Evolutionary conservation across 2,113 vertebrate species (phyloP).

Genomic region (Nesoenas mayeri): DNA sequence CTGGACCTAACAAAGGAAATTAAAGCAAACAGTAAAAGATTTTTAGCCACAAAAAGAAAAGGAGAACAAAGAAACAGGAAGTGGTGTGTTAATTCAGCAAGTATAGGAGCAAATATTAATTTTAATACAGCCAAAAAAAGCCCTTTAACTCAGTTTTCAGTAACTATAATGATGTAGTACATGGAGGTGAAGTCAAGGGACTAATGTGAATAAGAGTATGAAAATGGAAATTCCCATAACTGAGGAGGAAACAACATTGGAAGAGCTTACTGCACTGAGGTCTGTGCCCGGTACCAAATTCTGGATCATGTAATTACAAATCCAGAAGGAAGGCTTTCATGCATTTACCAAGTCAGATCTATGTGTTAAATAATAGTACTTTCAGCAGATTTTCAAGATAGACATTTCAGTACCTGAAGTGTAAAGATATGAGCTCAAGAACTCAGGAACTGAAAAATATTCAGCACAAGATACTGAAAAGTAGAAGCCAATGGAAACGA

Average conservation of each 20-base stretch:
- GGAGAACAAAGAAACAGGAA: conserved; percentile 5
- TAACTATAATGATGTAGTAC: not conserved
- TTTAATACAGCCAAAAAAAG: not conserved
- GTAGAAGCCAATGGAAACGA: not conserved
- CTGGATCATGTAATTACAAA: not conserved
- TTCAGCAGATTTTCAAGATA: not conserved
- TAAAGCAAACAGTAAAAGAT: conserved; percentile 20
- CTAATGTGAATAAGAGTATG: not conserved
- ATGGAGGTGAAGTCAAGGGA: not conserved
- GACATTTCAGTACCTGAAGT: not conserved
- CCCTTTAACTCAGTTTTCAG: not conserved
- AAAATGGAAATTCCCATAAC: not conserved
- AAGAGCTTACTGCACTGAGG: not conserved
- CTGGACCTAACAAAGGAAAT: conserved; percentile 8
- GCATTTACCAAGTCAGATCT: not conserved
- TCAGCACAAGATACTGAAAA: not conserved
- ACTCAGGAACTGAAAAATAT: not conserved
- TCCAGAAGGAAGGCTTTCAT: not conserved
- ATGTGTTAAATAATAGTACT: not conserved
- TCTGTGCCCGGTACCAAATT: not conserved
- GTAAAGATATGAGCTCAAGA: not conserved
- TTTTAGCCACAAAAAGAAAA: conserved; percentile 20
- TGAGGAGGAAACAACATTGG: not conserved
- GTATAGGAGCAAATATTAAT: not conserved
- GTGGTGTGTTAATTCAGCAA: not conserved